Base-by-base conservation (phyloP, 2,888 invertebrate species). In the Latheticus oryzae region DNA sequence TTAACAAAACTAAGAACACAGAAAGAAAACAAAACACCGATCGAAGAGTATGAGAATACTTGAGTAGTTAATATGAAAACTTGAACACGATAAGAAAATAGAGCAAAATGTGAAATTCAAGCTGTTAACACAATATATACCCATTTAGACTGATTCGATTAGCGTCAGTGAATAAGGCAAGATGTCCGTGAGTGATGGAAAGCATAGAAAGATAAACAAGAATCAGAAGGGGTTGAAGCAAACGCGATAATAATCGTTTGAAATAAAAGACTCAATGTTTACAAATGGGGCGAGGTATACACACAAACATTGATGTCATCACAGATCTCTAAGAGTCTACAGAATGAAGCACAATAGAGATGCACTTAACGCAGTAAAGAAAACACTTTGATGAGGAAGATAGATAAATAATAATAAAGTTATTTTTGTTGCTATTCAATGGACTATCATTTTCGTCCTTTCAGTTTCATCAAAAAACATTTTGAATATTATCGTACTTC, bases 341-440 rank as follows among this genome's bases (percentile, higher is more conserved):
- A 53, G 62, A 58, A 64, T 62, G 63, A 60, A 54, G 55, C 43
- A 64, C 67, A 67, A 68, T 66, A 42, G 65, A 40, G 51, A 61
- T 60, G 65, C 66, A 64, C 66, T 64, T 63, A 61, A 59, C 59
- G 38, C 55, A 62, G 66, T 62, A 66, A 65, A 66, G 62, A 66
- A 65, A 67, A 67, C 66, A 66, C 58, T 52, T 59, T 65, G 69
- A 70, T 70, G 67, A 65, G 63, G 62, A 62, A 48, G 64, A 66
- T 69, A 67, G 67, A 68, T 70, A 68, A 68, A 68, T 68, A 66
- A 62, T 62, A 60, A 61, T 64, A 65, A 61, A 60, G 62, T 63
- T 60, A 48, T 61, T 63, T 64, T 63, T 55, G 51, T 67, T 54
- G 55, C 54, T 23, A 17, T 9, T 61, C 48, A 64, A 62, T 65